Conservation (phyloP, 2,113 vertebrate species). For the Burhinus bistriatus region DNA sequence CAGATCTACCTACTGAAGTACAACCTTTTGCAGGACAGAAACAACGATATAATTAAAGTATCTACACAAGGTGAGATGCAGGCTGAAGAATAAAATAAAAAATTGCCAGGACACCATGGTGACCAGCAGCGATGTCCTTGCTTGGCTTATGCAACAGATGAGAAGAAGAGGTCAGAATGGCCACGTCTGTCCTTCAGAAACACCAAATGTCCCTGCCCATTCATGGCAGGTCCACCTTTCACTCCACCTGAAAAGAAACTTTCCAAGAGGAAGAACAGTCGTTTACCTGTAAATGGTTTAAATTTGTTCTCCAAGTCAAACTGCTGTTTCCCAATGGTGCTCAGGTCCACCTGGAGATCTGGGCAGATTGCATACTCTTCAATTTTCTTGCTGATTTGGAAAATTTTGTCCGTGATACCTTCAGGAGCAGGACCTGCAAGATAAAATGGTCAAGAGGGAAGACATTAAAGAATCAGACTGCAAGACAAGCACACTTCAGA, state of each 20-base stretch:
- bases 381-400: slow-evolving; percentile 93
- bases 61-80: not conserved
- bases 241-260: not conserved
- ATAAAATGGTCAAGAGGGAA: not conserved
- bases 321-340: slow-evolving; percentile 90
- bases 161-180: not conserved
- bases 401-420: slow-evolving; percentile 94
- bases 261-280: not conserved
- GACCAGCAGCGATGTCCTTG: not conserved
- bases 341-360: slow-evolving; percentile 89
- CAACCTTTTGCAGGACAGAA: not conserved
- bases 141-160: not conserved
- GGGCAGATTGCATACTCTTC: slow-evolving; percentile 96
- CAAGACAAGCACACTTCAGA: not conserved
- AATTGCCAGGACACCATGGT: not conserved
- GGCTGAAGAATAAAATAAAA: not conserved
- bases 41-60: not conserved
- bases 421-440: slow-evolving; percentile 91
- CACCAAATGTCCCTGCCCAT: not conserved
- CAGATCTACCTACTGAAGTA: not conserved
- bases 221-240: not conserved
- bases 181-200: not conserved
- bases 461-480: not conserved
- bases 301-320: slow-evolving; percentile 97
- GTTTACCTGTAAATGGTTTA: slow-evolving; percentile 90